phyloP scores from a whole-genome alignment of 2,888 invertebrate species.

The Marronus borbonicus region DNA sequence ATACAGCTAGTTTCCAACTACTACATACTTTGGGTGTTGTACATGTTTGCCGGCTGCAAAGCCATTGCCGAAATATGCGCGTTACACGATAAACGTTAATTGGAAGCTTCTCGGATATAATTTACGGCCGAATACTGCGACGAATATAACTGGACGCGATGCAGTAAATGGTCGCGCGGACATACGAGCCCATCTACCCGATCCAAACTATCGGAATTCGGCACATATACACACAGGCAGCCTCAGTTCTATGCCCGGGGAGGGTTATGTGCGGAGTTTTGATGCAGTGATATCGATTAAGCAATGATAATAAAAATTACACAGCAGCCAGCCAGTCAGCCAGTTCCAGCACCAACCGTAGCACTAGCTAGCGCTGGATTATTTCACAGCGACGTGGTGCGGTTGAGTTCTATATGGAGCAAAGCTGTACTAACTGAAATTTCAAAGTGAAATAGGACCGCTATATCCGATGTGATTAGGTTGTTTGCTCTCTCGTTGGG shows the following conservation, averaged over 20 bases:
- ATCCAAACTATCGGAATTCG: no score
- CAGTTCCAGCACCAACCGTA: neutral
- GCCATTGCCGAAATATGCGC: neutral
- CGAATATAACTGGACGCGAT: slow-evolving; percentile 21
- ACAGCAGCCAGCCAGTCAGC: neutral
- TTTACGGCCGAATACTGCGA: slow-evolving; percentile 29
- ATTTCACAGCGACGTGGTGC: neutral
- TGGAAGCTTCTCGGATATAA: slow-evolving; percentile 6
- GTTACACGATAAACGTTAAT: slow-evolving; percentile 34
- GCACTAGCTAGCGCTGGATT: neutral
- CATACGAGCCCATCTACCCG: no score
- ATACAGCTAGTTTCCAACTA: neutral
- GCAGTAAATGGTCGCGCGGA: neutral
- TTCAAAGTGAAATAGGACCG: neutral
- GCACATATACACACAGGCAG: neutral
- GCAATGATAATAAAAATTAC: slow-evolving; percentile 37
- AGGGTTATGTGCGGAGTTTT: slow-evolving; percentile 1
- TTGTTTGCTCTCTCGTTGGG: neutral
- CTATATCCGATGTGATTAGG: neutral
- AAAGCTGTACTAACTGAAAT: neutral
- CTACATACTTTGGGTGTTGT: neutral
- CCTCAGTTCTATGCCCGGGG: no score
- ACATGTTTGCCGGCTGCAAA: neutral
- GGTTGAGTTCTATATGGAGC: neutral
- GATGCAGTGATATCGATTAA: slow-evolving; percentile 40